Evolutionary conservation across 2,888 invertebrate species (phyloP), one percentile per base, ranked within the genome.

Genomic region (Norana najaformis): DNA sequence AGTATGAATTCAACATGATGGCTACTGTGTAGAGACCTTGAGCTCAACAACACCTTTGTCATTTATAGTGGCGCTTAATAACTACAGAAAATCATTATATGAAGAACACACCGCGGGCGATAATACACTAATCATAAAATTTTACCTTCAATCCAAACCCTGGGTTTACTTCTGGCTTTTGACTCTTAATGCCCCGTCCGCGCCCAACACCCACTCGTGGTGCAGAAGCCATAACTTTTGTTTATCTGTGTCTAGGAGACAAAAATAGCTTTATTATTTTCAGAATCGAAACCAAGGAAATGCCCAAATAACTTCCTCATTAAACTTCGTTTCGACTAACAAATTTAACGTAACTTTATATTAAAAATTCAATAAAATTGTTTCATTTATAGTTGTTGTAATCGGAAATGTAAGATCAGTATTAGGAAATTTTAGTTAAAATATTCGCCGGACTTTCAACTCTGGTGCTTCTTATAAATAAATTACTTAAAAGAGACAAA

Each of bases 91-190:
- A 6, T 23, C 18, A 47, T 47, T 69, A n/a, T n/a, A 69, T 8
- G n/a, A 69, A 11, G 69, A n/a, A n/a, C 5, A 16, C 53, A 53
- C 53, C 23, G 53, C 30, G 53, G 53, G 53, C 53, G 53, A 53
- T 53, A 53, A 53, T 30, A 30, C 23, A 30, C 20, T 47, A 4
- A 11, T 18, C 3, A 47, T n/a, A 4, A 2, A 13, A 83, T 11
- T 85, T 85, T 85, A 85, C 85, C 37, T 85, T 85, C 34, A 85
- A 85, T 6, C 35, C 85, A 37, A 85, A 85, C 20, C 85, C 85
- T 8, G 34, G 34, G 20, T 35, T 20, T 23, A 85, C 85, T 16
- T 85, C 85, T 30, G 85, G 2, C 35, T 35, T 85, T 35, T 3
- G 85, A 23, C 53, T 53, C 11, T 37, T 35, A 14, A 85, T 35